Evolutionary conservation across 2,113 vertebrate species (phyloP).

Genomic region (Prunella fulvescens): DNA sequence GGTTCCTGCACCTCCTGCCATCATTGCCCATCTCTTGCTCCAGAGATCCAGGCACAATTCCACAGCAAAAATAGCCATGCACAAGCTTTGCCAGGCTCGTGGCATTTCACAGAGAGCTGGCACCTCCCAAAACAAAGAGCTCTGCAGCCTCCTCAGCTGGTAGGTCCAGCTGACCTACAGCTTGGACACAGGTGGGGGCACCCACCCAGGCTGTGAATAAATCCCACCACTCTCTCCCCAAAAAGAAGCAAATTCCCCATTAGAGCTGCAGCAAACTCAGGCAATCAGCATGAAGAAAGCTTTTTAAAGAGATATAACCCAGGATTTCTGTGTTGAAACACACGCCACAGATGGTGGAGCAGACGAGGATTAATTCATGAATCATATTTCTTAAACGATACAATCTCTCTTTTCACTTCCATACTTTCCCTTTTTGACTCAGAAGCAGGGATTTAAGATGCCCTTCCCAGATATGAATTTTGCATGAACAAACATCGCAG

Average conservation of each 20-base stretch:
- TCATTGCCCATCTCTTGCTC: background rate
- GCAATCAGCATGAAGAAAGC: slow-evolving; percentile 16
- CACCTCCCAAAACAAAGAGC: background rate
- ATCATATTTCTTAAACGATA: slow-evolving; percentile 62
- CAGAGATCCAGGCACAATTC: background rate
- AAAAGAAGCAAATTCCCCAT: background rate
- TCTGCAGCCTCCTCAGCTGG: background rate
- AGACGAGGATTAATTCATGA: slow-evolving; percentile 69
- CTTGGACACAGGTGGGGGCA: background rate
- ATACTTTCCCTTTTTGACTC: slow-evolving; percentile 56
- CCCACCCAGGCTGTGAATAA: background rate
- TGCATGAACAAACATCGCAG: slow-evolving; percentile 43
- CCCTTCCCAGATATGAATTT: slow-evolving; percentile 57
- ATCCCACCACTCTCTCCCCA: background rate
- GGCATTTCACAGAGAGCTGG: background rate
- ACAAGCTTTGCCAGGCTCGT: background rate
- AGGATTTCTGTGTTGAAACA: slow-evolving; percentile 56
- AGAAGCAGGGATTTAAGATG: slow-evolving; percentile 51
- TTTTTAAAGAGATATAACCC: slow-evolving; percentile 44
- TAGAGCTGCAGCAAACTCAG: background rate
- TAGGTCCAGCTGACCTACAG: rapidly evolving
- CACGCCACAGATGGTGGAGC: slow-evolving; percentile 62
- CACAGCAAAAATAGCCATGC: rapidly evolving
- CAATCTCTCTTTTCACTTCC: slow-evolving; percentile 59
- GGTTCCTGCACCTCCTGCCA: background rate